Evolutionary conservation across 2,113 vertebrate species (phyloP), one percentile per base, ranked within the genome.

Genomic region (Urocitellus parryii): DNA sequence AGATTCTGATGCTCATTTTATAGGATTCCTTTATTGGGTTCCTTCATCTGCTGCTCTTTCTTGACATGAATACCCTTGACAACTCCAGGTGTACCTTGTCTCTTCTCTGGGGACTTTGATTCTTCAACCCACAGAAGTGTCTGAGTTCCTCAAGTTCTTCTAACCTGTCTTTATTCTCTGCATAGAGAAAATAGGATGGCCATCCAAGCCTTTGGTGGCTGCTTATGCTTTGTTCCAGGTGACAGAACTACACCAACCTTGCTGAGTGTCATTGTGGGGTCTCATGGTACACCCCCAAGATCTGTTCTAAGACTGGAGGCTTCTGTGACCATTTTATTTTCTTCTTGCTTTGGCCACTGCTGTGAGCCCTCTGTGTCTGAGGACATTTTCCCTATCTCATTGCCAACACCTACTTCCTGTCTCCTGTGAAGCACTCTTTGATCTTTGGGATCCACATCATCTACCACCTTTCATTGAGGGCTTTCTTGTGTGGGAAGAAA

Each of bases 121-220:
- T 12, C 42, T 81, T 84, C 32, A 61, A 17, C 18, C 25, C 34
- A 13, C 0, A 0, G 24, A 84, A 5, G 5, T 42, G 18, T 82
- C 63, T 88, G 68, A 85, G 56, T 72, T 88, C 51, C 56, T 83
- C 77, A 80, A 61, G 24, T 86, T 91, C 68, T 87, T 74, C 16
- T 29, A 65, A 12, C 1, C 45, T 6, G 4, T 34, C 56, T 61
- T 39, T 39, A 39, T 39, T 39, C 39, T 39, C 39, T 39, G 39
- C 39, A 39, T 39, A 39, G 39, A 39, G 39, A 39, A 39, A 39
- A 39, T 39, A 39, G 39, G 39, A 39, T 39, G 39, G 39, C 39
- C 39, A 39, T 39, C 39, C 39, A 39, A 39, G 39, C 3, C 39
- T 39, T 39, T 39, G 39, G 39, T 39, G 39, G 39, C 39, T 39